A percentile compares a stretch with the other conserved stretches of the same genome.
Conservation (phyloP, 2,113 vertebrate genomes). For the Cardinalis cardinalis region DNA sequence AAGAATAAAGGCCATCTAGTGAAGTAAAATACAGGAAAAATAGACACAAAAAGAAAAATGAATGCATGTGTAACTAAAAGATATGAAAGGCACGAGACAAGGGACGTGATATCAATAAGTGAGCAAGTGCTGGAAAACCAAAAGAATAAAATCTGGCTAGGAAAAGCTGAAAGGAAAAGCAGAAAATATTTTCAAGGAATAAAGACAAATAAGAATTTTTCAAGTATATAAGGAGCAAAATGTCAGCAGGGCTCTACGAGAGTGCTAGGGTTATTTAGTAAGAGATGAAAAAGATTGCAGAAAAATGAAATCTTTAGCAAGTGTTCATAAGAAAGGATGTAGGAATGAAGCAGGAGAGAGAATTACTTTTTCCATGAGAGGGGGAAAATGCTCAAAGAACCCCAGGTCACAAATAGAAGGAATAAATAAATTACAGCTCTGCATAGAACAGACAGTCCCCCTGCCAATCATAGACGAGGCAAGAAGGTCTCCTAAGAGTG, state of each 20-base stretch:
- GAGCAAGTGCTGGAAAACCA: not conserved
- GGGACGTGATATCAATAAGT: not conserved
- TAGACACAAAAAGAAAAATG: not conserved
- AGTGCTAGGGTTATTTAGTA: conserved; percentile 24
- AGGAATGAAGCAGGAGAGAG: not conserved
- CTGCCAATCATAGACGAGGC: not conserved
- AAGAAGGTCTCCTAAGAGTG: not conserved
- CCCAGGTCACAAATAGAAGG: not conserved
- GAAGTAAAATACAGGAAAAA: not conserved
- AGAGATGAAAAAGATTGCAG: conserved; percentile 23
- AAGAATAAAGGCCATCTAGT: not conserved
- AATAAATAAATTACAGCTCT: conserved; percentile 41
- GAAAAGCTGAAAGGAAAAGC: not conserved
- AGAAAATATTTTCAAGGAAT: not conserved
- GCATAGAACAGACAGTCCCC: not conserved
- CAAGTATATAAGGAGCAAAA: conserved; percentile 22
- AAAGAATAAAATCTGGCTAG: not conserved
- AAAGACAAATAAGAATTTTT: conserved; percentile 42
- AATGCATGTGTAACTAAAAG: not conserved
- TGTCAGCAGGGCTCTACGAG: conserved; percentile 6
- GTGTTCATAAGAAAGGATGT: conserved; percentile 27
- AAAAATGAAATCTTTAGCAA: conserved; percentile 48
- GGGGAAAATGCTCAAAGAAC: not conserved
- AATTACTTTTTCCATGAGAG: conserved; percentile 34
- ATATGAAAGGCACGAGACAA: not conserved